Base-by-base conservation (phyloP, 2,113 vertebrate species). In the Progne subis region DNA sequence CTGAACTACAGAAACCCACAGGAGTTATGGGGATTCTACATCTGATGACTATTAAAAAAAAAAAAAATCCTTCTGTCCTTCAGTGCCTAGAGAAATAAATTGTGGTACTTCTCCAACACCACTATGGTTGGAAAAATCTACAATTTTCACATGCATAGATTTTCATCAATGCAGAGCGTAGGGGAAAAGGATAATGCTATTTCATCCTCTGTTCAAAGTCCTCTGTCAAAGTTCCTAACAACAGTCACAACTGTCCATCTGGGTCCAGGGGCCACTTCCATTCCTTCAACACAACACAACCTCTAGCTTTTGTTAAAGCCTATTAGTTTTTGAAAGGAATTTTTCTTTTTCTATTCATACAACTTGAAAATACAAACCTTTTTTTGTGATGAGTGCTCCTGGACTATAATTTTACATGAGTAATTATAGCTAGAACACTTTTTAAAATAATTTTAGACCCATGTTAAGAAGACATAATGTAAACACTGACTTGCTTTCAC, bases 401-500 rank as follows among this genome's bases (percentile, higher is more conserved):
- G 79, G 46, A 44, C 71, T 88, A 18, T 24, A 78, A 41, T 56
- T 93, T 44, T 71, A 9, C 52, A 31, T 37, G 6, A 68, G 11
- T 69, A 67, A 50, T 61, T 80, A 76, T 59, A 93, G 10, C 14
- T 84, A 64, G 15, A 84, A 82, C 26, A 47, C 29, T 49, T 78
- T 3, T 0, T 1, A 53, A 72, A 80, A 26, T 59, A 34, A 37
- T 76, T 88, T 94, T 89, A 94, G 56, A 93, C 85, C 70, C 72
- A 86, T 82, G 72, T 96, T 84, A 90, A 83, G n/a, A 68, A 86
- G 76, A 61, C 6, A 29, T 60, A 90, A 90, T 88, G 82, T 32
- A 95, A 89, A 91, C 68, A 93, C 84, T 93, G 67, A 94, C 53
- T 70, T 91, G 26, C 43, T 91, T 85, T 86, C 59, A 82, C 71